Evolutionary conservation across 2,888 invertebrate species (phyloP).

Genomic region (Macaria liturata): DNA sequence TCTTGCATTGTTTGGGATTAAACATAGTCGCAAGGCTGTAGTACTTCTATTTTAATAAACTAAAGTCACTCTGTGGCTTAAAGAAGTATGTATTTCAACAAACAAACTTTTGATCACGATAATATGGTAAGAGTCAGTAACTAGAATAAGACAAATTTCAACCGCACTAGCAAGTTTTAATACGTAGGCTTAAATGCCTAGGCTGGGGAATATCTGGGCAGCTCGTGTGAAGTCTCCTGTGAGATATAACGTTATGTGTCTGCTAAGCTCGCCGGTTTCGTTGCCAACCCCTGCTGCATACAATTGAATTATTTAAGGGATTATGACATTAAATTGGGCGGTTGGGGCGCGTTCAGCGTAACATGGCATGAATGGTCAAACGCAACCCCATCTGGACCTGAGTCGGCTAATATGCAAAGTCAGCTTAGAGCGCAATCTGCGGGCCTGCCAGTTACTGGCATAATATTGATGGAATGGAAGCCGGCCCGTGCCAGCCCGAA

Average conservation of each 20-base stretch:
- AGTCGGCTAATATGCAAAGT: conserved; percentile 28
- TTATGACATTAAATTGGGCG: conserved; percentile 56
- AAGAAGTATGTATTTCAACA: no score
- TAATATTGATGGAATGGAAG: conserved; percentile 23
- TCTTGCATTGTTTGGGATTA: no score
- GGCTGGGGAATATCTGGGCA: neutral
- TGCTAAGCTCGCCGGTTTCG: conserved; percentile 49
- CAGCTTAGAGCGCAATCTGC: conserved; percentile 24
- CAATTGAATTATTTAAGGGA: conserved; percentile 59
- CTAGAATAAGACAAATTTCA: neutral
- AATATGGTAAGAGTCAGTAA: no score
- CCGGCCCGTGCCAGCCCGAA: conserved; percentile 1
- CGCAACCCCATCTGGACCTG: conserved; percentile 30
- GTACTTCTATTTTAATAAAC: no score
- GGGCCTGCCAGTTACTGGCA: conserved; percentile 18
- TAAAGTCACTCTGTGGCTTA: no score
- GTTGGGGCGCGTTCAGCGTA: conserved; percentile 42
- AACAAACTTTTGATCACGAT: no score
- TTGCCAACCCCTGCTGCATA: conserved; percentile 47
- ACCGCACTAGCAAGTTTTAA: no score
- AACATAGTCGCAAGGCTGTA: no score
- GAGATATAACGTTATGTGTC: conserved; percentile 39
- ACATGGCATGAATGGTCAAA: conserved; percentile 41
- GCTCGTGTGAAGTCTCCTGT: conserved; percentile 21
- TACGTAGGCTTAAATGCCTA: neutral